These are phyloP conservation scores for Gymnosoma rotundatum DNA, from an alignment of 2,888 invertebrate genomes.

Conservation along the genomic window DNA sequence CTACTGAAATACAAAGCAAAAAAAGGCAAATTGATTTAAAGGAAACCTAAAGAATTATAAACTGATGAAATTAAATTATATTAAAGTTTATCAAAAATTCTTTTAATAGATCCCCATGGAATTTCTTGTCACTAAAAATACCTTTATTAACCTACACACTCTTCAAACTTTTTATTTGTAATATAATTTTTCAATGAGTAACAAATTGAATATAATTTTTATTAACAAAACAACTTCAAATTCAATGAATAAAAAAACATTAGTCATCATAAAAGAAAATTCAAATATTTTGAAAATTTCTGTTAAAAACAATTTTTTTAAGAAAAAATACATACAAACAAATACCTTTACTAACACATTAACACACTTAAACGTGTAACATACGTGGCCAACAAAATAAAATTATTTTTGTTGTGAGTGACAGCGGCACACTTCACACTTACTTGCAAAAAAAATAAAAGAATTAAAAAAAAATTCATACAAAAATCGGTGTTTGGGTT, in stretches of 20 bases:
- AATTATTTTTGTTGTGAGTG: slow-evolving; percentile 42
- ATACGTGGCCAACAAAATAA: slow-evolving; percentile 66
- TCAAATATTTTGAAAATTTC: neutral
- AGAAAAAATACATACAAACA: neutral
- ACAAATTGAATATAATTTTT: neutral
- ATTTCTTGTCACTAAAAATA: neutral
- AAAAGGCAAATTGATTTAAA: too few species aligned
- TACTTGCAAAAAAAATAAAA: neutral
- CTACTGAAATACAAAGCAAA: too few species aligned
- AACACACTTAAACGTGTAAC: slow-evolving; percentile 56
- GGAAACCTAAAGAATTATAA: too few species aligned
- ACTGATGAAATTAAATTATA: too few species aligned
- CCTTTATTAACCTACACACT: neutral
- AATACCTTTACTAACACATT: slow-evolving; percentile 11
- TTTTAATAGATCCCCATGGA: too few species aligned
- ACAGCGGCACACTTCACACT: slow-evolving; percentile 1
- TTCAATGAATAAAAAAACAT: neutral
- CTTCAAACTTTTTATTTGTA: neutral
- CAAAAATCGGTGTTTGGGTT: slow-evolving; percentile 50
- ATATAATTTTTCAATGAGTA: neutral
- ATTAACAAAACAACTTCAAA: too few species aligned
- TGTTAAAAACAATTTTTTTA: neutral
- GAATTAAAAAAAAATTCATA: neutral
- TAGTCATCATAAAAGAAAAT: neutral
- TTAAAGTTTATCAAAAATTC: too few species aligned